Percentiles rank a stretch among this genome's conserved stretches.
Conservation (phyloP, 2,113 vertebrate genomes). For the Gyps fulvus region DNA sequence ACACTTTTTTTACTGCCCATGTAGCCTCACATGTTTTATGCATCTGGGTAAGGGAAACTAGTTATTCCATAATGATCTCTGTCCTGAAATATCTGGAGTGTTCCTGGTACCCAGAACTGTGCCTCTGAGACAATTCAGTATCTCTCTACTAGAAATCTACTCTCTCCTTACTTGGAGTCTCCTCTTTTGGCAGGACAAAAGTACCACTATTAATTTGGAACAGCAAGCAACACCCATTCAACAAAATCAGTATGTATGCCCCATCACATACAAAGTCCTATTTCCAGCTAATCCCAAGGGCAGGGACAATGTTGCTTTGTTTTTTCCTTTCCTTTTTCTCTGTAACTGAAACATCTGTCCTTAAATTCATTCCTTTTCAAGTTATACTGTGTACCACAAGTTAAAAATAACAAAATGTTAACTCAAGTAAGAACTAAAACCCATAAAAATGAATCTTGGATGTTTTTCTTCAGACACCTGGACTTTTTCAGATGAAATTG, state of each 20-base stretch:
- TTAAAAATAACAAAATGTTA: not conserved
- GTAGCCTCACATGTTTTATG: not conserved
- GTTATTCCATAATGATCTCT: not conserved
- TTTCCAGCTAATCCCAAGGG: not conserved
- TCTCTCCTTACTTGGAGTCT: not conserved
- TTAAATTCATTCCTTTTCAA: not conserved
- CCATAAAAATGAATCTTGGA: not conserved
- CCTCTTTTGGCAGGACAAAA: not conserved
- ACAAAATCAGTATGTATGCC: not conserved
- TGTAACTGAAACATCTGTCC: not conserved
- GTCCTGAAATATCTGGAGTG: not conserved
- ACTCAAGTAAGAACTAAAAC: not conserved
- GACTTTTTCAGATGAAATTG: not conserved
- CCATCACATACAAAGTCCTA: not conserved
- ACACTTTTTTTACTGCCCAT: not conserved
- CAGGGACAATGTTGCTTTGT: accelerated
- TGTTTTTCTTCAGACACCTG: not conserved
- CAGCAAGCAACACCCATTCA: not conserved
- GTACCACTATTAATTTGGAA: not conserved
- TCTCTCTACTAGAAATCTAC: not conserved
- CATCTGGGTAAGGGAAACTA: not conserved
- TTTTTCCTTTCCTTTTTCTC: not conserved
- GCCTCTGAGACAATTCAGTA: not conserved
- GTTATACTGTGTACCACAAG: not conserved
- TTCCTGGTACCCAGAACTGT: not conserved